These are phyloP conservation scores for Matsumurasca onukii DNA, from an alignment of 1,140 invertebrate genomes.

Conservation along the genomic window DNA sequence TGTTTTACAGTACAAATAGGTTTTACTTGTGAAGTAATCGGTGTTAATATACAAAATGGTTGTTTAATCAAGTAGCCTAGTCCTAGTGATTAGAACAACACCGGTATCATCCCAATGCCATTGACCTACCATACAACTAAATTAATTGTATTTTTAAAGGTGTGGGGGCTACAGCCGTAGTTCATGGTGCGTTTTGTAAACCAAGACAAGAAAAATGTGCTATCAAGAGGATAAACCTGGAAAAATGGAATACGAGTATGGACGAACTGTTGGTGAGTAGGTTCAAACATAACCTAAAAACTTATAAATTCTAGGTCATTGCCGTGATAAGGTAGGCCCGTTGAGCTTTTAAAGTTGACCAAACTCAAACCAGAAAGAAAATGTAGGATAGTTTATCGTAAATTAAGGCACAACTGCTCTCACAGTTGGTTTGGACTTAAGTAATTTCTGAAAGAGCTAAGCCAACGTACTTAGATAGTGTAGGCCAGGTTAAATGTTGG, in stretches of 20 bases:
- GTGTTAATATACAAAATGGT: not conserved
- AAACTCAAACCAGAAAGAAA: no score
- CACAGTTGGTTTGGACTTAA: no score
- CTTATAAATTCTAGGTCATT: not conserved
- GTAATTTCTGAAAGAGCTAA: no score
- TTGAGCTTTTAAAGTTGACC: no score
- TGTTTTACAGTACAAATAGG: no score
- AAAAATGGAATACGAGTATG: slow-evolving; percentile 99
- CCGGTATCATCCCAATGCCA: no score
- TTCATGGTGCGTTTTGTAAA: slow-evolving; percentile 92
- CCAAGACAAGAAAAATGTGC: slow-evolving; percentile 94
- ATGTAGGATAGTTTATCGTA: no score
- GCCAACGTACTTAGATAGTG: no score
- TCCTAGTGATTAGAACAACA: not conserved
- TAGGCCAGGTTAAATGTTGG: no score
- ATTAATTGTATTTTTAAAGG: slow-evolving; percentile 62
- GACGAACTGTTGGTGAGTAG: slow-evolving; percentile 81
- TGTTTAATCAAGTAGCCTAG: not conserved
- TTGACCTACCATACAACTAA: no score
- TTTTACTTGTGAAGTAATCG: not conserved
- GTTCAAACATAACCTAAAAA: slow-evolving; percentile 21
- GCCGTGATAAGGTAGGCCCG: not conserved
- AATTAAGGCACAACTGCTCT: no score
- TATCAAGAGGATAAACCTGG: slow-evolving; percentile 98
- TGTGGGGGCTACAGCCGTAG: slow-evolving; percentile 94